Conservation (phyloP, 2,797 vertebrate genomes). For the Urosaurus nigricauda region DNA sequence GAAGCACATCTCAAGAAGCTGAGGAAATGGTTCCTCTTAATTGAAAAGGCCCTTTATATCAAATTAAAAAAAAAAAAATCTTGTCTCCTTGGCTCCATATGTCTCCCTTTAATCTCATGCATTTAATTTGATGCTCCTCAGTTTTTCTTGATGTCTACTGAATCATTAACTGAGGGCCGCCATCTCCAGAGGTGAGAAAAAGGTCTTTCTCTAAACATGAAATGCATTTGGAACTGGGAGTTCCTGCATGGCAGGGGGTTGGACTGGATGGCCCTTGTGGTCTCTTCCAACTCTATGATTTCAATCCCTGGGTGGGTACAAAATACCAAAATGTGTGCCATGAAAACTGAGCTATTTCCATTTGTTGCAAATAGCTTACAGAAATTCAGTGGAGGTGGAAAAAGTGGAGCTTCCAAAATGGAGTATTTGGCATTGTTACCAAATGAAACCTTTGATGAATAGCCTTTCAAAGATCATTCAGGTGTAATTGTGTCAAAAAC, state of each 20-base stretch:
- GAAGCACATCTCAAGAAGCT: no score
- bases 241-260: no score
- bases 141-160: no score
- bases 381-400: background rate
- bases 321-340: background rate
- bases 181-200: background rate
- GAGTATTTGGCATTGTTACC: slow-evolving; percentile 22
- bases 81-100: no score
- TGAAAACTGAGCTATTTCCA: background rate
- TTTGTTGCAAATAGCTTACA: background rate
- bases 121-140: no score
- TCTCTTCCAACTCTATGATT: no score
- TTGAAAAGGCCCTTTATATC: no score
- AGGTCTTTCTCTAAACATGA: background rate
- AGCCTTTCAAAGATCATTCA: slow-evolving; percentile 58
- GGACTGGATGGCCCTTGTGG: no score
- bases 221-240: no score
- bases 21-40: no score
- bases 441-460: slow-evolving; percentile 55
- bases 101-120: no score
- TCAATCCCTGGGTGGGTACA: background rate
- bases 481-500: slow-evolving; percentile 53
- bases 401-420: background rate
- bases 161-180: background rate
- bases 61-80: no score